These are phyloP conservation scores for Drosophila picticornis DNA, from an alignment of 2,888 invertebrate species.

Conservation along the genomic window DNA sequence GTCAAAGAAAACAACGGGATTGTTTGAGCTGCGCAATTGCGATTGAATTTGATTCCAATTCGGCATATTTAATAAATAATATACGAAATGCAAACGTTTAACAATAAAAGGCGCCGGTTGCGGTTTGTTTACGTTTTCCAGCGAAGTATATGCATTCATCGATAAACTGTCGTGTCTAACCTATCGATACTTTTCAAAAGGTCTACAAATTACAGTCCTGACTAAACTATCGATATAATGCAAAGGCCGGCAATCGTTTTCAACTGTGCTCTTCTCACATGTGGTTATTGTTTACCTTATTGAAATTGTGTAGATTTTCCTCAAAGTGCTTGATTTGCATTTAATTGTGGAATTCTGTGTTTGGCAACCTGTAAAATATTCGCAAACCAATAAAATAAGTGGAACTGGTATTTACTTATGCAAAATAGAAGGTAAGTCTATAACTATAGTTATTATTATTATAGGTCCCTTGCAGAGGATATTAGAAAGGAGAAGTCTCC, in stretches of 20 bases:
- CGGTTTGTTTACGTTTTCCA: slow-evolving; percentile 69
- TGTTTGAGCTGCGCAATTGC: slow-evolving; percentile 95
- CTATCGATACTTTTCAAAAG: slow-evolving; percentile 25
- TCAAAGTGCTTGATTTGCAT: neutral
- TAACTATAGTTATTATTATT: neutral
- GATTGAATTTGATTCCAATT: slow-evolving; percentile 98
- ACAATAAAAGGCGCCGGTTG: slow-evolving; percentile 38
- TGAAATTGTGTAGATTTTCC: slow-evolving; percentile 13
- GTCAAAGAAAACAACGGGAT: slow-evolving; percentile 99
- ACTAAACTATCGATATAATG: slow-evolving; percentile 25
- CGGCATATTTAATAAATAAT: slow-evolving; percentile 88
- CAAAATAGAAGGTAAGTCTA: slow-evolving; percentile 16
- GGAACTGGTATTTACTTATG: neutral
- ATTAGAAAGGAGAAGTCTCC: neutral
- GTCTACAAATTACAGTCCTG: neutral
- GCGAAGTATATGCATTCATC: slow-evolving; percentile 22
- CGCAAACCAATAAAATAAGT: neutral
- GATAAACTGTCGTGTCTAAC: slow-evolving; percentile 9
- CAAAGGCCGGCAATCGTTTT: slow-evolving; percentile 26
- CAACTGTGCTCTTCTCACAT: slow-evolving; percentile 18
- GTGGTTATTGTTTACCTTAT: slow-evolving; percentile 23
- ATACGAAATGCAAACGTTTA: slow-evolving; percentile 34
- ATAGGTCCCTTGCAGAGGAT: too few relatives aligned
- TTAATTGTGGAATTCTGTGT: neutral
- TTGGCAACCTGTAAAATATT: neutral